phyloP scores from a whole-genome alignment of 1,140 invertebrate genomes.

The Stenopsyche tienmushanensis region DNA sequence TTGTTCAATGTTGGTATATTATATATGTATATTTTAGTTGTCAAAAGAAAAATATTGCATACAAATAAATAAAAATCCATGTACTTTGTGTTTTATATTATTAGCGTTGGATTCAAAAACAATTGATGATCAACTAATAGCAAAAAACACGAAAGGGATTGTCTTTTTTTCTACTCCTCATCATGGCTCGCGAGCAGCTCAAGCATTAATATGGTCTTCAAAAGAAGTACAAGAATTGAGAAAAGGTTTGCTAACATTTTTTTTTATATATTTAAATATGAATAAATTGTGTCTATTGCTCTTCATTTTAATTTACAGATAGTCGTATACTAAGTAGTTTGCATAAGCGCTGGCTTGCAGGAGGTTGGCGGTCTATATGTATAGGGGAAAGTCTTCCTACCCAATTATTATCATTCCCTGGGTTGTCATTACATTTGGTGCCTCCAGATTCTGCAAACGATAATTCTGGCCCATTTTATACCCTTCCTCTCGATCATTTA shows the following conservation, averaged over 20 bases:
- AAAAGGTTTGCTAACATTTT: slow-evolving; percentile 64
- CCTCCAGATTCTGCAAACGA: slow-evolving; percentile 71
- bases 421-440: slow-evolving; percentile 62
- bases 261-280: slow-evolving; percentile 36
- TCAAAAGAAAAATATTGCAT: background rate
- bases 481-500: slow-evolving; percentile 72
- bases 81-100: slow-evolving; percentile 8
- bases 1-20: slow-evolving; percentile 54
- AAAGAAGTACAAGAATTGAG: slow-evolving; percentile 77
- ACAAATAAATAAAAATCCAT: background rate
- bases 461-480: slow-evolving; percentile 71
- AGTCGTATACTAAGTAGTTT: slow-evolving; percentile 27
- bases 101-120: slow-evolving; percentile 55
- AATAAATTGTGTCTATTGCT: slow-evolving; percentile 46
- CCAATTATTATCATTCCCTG: slow-evolving; percentile 19
- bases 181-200: slow-evolving; percentile 69
- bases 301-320: slow-evolving; percentile 41
- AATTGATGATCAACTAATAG: slow-evolving; percentile 55
- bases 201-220: slow-evolving; percentile 72
- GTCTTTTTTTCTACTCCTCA: slow-evolving; percentile 83
- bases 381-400: slow-evolving; percentile 33
- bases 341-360: slow-evolving; percentile 33
- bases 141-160: slow-evolving; percentile 68
- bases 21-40: slow-evolving; percentile 1
- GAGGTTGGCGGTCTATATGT: slow-evolving; percentile 36